These are phyloP conservation scores for Meloidogyne floridensis DNA, from an alignment of 1,140 invertebrate genomes.

Conservation along the genomic window DNA sequence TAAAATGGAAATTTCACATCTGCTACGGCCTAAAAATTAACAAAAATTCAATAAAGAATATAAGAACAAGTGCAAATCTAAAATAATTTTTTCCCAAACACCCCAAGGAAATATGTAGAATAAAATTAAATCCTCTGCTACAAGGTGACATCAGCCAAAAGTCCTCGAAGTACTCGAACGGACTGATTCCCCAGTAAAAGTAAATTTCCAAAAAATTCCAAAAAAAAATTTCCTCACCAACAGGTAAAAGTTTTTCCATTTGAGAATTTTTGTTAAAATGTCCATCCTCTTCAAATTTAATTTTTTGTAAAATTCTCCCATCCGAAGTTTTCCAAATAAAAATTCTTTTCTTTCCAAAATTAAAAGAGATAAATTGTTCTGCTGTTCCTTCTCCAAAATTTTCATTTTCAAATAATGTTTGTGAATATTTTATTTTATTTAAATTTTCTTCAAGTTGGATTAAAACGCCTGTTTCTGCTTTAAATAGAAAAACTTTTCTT, in stretches of 20 bases:
- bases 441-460: not conserved
- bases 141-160: no score
- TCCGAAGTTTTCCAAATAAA: constrained; percentile 21
- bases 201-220: no score
- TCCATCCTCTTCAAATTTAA: not conserved
- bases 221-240: not conserved
- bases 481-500: not conserved
- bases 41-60: no score
- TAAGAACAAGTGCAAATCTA: no score
- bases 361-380: not conserved
- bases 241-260: not conserved
- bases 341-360: not conserved
- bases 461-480: not conserved
- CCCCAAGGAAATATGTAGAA: no score
- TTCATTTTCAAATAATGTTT: not conserved
- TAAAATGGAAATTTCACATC: not conserved
- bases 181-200: no score
- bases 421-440: not conserved
- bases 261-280: not conserved
- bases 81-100: no score
- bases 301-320: constrained; percentile 6
- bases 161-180: no score
- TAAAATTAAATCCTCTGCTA: no score
- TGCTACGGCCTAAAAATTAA: not conserved
- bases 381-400: not conserved